phyloP scores from a whole-genome alignment of 2,797 vertebrate genomes.

The Trachops cirrhosus region DNA sequence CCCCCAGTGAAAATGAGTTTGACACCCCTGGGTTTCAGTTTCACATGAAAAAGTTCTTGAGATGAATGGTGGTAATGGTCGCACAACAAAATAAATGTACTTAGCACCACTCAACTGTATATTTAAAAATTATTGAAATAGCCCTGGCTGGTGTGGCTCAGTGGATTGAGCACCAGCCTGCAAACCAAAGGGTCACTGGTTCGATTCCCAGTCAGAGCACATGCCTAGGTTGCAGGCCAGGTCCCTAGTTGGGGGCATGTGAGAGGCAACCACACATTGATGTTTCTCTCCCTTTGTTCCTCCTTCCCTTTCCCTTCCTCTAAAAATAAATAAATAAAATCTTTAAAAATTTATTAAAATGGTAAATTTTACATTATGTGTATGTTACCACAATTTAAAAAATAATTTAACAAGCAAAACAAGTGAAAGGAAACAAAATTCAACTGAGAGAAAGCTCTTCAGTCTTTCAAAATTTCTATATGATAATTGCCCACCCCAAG shows the following conservation, averaged over 20 bases:
- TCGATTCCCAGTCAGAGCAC: no score
- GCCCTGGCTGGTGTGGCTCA: neutral
- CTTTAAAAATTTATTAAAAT: neutral
- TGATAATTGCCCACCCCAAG: neutral
- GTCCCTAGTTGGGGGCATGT: no score
- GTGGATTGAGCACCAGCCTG: no score
- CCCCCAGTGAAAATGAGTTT: no score
- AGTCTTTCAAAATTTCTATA: neutral
- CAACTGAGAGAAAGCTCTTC: neutral
- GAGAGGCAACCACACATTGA: no score
- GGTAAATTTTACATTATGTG: neutral
- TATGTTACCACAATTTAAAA: neutral
- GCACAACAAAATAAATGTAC: neutral
- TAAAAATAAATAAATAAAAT: no score
- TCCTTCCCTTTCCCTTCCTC: no score
- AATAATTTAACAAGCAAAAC: neutral
- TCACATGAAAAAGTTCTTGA: neutral
- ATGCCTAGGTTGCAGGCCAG: no score
- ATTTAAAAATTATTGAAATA: neutral
- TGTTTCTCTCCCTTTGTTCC: no score
- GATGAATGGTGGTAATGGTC: neutral
- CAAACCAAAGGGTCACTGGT: no score
- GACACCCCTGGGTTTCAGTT: neutral
- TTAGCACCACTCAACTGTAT: neutral
- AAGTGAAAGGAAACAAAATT: neutral